Evolutionary conservation across 2,888 invertebrate species (phyloP).

Genomic region (Punctoribates punctum): DNA sequence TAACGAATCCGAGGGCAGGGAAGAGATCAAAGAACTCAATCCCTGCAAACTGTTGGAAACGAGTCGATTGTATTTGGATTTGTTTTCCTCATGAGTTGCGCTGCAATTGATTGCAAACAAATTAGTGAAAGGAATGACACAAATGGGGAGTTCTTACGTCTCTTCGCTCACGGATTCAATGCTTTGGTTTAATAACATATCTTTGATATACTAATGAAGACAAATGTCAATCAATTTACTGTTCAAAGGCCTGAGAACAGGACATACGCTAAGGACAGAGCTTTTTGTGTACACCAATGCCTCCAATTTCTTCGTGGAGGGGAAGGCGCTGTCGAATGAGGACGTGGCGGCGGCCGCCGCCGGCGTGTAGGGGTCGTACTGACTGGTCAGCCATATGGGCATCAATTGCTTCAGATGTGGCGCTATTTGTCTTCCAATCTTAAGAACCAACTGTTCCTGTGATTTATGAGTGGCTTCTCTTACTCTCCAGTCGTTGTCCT

Average conservation of each 20-base stretch:
- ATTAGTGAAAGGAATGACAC: background rate
- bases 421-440: constrained; percentile 71
- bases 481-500: constrained; percentile 75
- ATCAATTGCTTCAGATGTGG: constrained; percentile 70
- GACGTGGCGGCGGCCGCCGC: constrained; percentile 68
- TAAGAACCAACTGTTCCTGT: constrained; percentile 62
- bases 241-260: too few relatives aligned
- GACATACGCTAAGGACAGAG: constrained; percentile 65
- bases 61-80: constrained; percentile 66
- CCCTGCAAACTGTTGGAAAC: constrained; percentile 65
- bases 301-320: constrained; percentile 69
- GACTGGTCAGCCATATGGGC: constrained; percentile 79
- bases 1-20: constrained; percentile 55
- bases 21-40: constrained; percentile 61
- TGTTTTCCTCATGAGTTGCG: constrained; percentile 64
- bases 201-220: constrained; percentile 61
- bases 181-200: constrained; percentile 63
- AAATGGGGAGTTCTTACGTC: constrained; percentile 50
- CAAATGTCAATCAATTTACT: too few relatives aligned
- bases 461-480: constrained; percentile 72
- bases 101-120: background rate
- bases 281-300: constrained; percentile 75
- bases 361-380: constrained; percentile 79
- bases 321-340: constrained; percentile 70
- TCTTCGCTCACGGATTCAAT: constrained; percentile 53